Evolutionary conservation across 2,888 invertebrate species (phyloP), one percentile per base, ranked within the genome.

Genomic region (Smittia aterrima): DNA sequence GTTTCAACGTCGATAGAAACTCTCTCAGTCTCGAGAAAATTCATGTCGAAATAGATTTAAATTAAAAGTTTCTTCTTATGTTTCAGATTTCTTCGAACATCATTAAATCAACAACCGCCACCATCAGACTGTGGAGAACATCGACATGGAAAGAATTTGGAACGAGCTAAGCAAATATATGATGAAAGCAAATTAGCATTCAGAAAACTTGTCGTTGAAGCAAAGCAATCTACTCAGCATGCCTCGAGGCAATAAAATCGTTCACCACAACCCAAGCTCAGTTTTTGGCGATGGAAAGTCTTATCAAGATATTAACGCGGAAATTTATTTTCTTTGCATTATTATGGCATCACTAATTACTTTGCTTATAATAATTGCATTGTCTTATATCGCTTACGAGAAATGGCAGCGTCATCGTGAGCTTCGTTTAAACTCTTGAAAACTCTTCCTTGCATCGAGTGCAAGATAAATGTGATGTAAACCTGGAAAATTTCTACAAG

Each of bases 331-430:
- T 40, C 40, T 68, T 41, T 68, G 41, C 16, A 68, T 68, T 24
- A 13, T 47, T 1, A 68, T 68, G 68, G 68, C 68, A 24, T n/a
- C 24, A 11, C 9, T 41, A 22, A 68, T 68, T 6, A 7, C 41
- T 25, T 9, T 68, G 1, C 24, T 68, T 13, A 68, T 68, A 3
- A 20, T 68, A 1, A 24, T 68, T 13, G 41, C 47, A 22, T 22
- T 68, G 1, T 24, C 38, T 25, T 68, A 68, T n/a, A 68, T 68
- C 40, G 68, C 41, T n/a, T 68, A 47, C 40, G 68, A 68, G 25
- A 68, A 68, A 16, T 68, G 47, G 41, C 18, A 68, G 40, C 20
- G 16, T 7, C 13, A 25, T 68, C 41, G 47, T 20, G 68, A 47
- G 1, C 41, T 47, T 11, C n/a, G 41, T 22, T 7, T 47, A 25